Evolutionary conservation across 2,888 invertebrate genomes (phyloP).

Genomic region (Resseliella maxima): DNA sequence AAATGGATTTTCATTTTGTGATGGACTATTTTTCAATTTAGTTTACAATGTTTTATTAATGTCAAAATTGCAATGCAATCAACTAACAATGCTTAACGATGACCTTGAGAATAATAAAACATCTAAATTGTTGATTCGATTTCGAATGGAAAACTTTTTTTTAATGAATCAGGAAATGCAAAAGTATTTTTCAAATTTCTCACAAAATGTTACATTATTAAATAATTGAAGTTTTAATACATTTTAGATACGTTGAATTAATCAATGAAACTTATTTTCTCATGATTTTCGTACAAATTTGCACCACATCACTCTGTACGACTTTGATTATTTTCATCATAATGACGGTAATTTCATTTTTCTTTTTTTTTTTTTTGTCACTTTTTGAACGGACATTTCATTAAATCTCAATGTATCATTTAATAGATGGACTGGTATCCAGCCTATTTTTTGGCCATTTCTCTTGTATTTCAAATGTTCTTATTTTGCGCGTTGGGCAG

Average conservation of each 20-base stretch:
- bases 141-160: neutral
- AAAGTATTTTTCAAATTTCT: neutral
- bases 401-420: neutral
- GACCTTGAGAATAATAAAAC: neutral
- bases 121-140: neutral
- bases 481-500: neutral
- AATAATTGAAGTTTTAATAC: no score
- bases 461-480: neutral
- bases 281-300: slow-evolving; percentile 23
- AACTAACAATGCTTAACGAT: neutral
- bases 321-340: neutral
- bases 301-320: neutral
- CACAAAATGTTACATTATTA: neutral
- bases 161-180: neutral
- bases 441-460: neutral
- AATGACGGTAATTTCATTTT: neutral
- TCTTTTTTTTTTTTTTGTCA: neutral
- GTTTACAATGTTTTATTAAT: neutral
- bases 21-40: neutral
- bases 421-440: neutral
- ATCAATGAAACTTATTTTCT: neutral
- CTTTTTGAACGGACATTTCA: neutral
- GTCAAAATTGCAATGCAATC: neutral
- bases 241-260: neutral
- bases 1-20: neutral